Evolutionary conservation across 2,113 vertebrate genomes (phyloP), one percentile per base, ranked within the genome.

Genomic region (Epinephelus fuscoguttatus): DNA sequence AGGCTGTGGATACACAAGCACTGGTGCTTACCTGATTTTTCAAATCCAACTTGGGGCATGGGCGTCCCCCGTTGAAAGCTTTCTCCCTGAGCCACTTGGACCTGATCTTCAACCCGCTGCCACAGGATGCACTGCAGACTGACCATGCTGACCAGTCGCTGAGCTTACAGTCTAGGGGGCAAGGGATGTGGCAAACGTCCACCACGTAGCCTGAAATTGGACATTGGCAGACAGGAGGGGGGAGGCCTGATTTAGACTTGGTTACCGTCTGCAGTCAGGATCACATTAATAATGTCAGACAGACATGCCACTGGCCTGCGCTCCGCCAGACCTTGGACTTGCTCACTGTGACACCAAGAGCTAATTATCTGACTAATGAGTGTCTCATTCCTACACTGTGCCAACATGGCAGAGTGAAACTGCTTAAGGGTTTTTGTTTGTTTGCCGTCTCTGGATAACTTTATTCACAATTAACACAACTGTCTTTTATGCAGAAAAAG

Each of bases 1-100:
- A 23, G 17, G 17, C 12, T n/a, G 4, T 11, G 6, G 42, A 11
- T 21, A 56, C 30, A 27, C 19, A 33, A 49, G 25, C 4, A 47
- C 4, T 9, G 8, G 18, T 25, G 49, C 0, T 96, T 96, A 99
- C 98, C 98, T 99, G 98, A 89, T 99, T 99, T 95, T 96, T 99
- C 78, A 98, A 95, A 92, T 99, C 98, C 89, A 99, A 92, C 83
- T 96, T 97, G 71, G 98, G 98, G 90, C 98, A 99, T 0, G 98
- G 97, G 4, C 98, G 96, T 4, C 98, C 98, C 67, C 97, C 97
- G 42, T 97, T 98, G 86, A 99, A 99, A 6, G 98, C 97, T 86
- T 99, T 99, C 88, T 99, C 97, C 73, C 98, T 96, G 13, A 99
- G 95, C 98, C 98, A 99, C 87, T 95, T 98, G 75, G 97, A 99